Conservation (phyloP, 2,888 invertebrate genomes). For the Troilus luridus region DNA sequence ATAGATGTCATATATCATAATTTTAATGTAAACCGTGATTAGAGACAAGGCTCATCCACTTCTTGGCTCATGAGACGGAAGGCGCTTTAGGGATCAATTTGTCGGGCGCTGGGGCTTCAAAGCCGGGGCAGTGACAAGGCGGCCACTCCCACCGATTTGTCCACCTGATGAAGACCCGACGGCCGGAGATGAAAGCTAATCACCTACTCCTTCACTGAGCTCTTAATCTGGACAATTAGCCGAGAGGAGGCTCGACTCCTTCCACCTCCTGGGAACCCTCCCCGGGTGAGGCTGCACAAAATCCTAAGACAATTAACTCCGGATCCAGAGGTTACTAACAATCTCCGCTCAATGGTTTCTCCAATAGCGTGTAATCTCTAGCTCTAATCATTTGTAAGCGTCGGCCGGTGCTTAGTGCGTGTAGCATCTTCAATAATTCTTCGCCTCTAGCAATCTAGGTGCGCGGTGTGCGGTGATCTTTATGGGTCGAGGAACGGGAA, state of each 20-base stretch:
- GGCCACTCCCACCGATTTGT: conserved; percentile 49
- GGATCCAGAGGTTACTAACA: conserved; percentile 40
- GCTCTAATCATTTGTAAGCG: conserved; percentile 40
- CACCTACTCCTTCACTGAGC: conserved; percentile 33
- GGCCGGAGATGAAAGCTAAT: conserved; percentile 35
- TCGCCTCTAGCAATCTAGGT: not conserved
- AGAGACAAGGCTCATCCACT: not conserved
- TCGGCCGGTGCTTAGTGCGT: not conserved
- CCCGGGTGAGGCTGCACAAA: conserved; percentile 26
- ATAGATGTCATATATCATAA: not conserved
- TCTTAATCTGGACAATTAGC: conserved; percentile 47
- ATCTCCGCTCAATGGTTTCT: conserved; percentile 19
- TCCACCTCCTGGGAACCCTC: not conserved
- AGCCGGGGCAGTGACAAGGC: not conserved
- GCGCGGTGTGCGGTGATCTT: not conserved
- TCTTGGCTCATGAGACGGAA: not conserved
- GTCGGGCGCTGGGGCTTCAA: conserved; percentile 37
- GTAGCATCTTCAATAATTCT: not conserved
- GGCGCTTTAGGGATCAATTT: conserved; percentile 41
- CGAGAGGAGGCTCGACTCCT: not conserved
- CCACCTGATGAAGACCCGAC: conserved; percentile 38
- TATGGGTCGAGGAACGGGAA: not conserved
- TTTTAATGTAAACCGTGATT: not conserved
- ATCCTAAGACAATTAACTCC: conserved; percentile 32
- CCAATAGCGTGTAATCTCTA: conserved; percentile 30